phyloP scores from a whole-genome alignment of 2,888 invertebrate species.

The Orthonevra nobilis region DNA sequence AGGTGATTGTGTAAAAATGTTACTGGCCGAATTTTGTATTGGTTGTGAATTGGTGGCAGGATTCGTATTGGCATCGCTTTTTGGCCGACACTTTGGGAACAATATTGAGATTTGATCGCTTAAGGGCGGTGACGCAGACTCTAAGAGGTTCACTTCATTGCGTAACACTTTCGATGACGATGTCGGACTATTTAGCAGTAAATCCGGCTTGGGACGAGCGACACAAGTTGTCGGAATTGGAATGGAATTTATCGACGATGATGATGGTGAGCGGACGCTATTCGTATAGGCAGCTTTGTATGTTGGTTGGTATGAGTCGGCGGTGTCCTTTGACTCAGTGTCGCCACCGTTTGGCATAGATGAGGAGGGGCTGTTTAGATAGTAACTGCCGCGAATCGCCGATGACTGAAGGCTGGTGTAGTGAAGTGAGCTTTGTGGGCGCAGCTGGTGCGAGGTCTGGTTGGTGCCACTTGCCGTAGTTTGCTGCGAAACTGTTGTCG shows the following conservation, averaged over 20 bases:
- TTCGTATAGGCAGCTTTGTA: slow-evolving; percentile 43
- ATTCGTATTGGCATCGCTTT: slow-evolving; percentile 83
- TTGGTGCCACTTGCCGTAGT: slow-evolving; percentile 78
- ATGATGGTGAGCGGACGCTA: slow-evolving; percentile 71
- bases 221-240: slow-evolving; percentile 71
- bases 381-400: slow-evolving; percentile 69
- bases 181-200: slow-evolving; percentile 54
- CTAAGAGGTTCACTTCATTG: slow-evolving; percentile 71
- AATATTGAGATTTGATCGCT: slow-evolving; percentile 90
- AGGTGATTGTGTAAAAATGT: slow-evolving; percentile 78
- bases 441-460: slow-evolving; percentile 70
- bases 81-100: slow-evolving; percentile 93
- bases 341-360: slow-evolving; percentile 30
- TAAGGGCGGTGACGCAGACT: slow-evolving; percentile 82
- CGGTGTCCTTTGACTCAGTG: slow-evolving; percentile 49
- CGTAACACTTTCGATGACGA: slow-evolving; percentile 59
- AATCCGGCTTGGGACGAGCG: slow-evolving; percentile 58
- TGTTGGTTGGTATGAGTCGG: slow-evolving; percentile 35
- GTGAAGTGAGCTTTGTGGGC: slow-evolving; percentile 71
- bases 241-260: slow-evolving; percentile 72
- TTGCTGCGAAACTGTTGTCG: slow-evolving; percentile 80
- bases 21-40: slow-evolving; percentile 74
- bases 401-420: slow-evolving; percentile 71
- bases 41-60: slow-evolving; percentile 47
- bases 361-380: slow-evolving; percentile 48